Evolutionary conservation across 1,140 invertebrate species (phyloP).

Genomic region (Nixonia krombeini): DNA sequence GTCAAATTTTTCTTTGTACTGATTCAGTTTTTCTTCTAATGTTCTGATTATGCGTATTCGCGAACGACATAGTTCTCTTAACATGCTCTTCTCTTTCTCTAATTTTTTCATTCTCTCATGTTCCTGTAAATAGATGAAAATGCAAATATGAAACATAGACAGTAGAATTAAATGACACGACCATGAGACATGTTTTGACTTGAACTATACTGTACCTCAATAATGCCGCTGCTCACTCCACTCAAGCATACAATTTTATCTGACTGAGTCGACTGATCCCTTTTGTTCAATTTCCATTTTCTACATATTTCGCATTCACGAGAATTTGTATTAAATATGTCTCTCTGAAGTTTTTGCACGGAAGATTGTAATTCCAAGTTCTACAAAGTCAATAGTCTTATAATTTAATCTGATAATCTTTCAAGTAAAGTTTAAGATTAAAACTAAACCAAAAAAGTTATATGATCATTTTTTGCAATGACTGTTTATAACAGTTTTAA

Average conservation of each 20-base stretch:
- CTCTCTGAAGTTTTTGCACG: constrained; percentile 33
- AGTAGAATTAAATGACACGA: too few relatives aligned
- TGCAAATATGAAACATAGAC: too few relatives aligned
- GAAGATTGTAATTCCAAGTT: constrained; percentile 44
- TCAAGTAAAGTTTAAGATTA: too few relatives aligned
- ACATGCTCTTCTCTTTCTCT: constrained; percentile 49
- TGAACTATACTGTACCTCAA: constrained; percentile 48
- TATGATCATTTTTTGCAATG: too few relatives aligned
- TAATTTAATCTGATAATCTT: too few relatives aligned
- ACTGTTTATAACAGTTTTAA: constrained; percentile 13
- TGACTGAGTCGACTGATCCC: constrained; percentile 50
- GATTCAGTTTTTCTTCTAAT: constrained; percentile 39
- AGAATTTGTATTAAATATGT: constrained; percentile 6
- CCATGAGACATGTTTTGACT: background rate
- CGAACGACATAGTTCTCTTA: constrained; percentile 53
- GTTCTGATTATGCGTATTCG: constrained; percentile 45
- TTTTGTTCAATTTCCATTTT: constrained; percentile 41
- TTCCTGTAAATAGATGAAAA: constrained; percentile 41
- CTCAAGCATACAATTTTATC: constrained; percentile 35
- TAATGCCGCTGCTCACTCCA: constrained; percentile 50
- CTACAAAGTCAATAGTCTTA: too few relatives aligned
- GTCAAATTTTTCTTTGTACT: constrained; percentile 24
- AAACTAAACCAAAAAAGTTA: too few relatives aligned
- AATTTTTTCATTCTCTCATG: constrained; percentile 46
- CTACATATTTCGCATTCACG: constrained; percentile 57